These are phyloP conservation scores for Eupsilia transversa DNA, from an alignment of 2,888 invertebrate species.

Conservation along the genomic window DNA sequence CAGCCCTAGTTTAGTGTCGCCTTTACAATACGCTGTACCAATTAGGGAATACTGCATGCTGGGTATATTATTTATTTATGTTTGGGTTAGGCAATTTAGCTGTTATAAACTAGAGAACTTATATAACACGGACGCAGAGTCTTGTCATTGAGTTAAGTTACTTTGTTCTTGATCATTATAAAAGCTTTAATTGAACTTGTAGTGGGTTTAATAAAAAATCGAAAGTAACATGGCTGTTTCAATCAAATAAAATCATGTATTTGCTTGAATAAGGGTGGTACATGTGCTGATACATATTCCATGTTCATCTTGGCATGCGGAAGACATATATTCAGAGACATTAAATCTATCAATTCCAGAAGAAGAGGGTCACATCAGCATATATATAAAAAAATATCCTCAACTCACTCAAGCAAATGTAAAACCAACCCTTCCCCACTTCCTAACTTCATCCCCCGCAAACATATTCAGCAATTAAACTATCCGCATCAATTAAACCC, in stretches of 20 bases:
- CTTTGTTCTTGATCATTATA: too few species aligned
- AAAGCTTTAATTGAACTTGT: neutral
- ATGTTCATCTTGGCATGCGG: neutral
- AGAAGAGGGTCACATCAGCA: neutral
- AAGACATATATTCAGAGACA: neutral
- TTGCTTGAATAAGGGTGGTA: too few species aligned
- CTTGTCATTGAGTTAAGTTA: neutral
- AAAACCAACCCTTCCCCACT: conserved; percentile 6
- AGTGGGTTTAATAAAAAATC: neutral
- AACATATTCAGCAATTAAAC: conserved; percentile 64
- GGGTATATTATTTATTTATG: conserved; percentile 18
- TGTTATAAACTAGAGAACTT: conserved; percentile 11
- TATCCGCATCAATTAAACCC: conserved; percentile 71
- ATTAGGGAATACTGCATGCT: conserved; percentile 34
- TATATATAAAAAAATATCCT: neutral
- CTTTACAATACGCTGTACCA: conserved; percentile 37
- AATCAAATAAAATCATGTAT: too few species aligned
- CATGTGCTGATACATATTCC: too few species aligned
- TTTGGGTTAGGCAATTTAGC: neutral
- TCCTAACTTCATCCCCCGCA: conserved; percentile 22
- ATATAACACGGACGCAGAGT: too few species aligned
- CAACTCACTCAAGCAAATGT: conserved; percentile 4
- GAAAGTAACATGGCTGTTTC: too few species aligned
- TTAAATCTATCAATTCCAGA: neutral
- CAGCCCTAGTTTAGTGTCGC: conserved; percentile 43